Evolutionary conservation across 2,797 vertebrate species (phyloP).

Genomic region (Danio jaintianensis): DNA sequence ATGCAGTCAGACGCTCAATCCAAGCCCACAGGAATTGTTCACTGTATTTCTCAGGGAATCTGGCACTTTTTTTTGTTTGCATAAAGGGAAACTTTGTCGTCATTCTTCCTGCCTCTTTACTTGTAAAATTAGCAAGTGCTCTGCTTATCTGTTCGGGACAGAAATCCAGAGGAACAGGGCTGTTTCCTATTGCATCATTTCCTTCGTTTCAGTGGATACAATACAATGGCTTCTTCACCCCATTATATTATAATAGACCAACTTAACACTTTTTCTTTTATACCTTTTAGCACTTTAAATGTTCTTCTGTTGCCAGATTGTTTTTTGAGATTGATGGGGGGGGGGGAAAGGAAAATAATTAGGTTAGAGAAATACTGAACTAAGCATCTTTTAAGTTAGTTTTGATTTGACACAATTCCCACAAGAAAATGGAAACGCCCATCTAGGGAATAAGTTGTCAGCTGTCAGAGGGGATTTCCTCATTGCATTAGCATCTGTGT

Average conservation of each 20-base stretch:
- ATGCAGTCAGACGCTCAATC: conserved; percentile 51
- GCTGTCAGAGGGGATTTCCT: not conserved
- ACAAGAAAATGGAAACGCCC: conserved; percentile 15
- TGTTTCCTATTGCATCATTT: conserved; percentile 96
- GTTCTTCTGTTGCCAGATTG: not conserved
- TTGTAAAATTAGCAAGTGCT: conserved; percentile 89
- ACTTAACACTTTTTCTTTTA: conserved; percentile 26
- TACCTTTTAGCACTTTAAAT: not conserved
- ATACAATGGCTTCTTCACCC: conserved; percentile 74
- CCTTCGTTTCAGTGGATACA: conserved; percentile 80
- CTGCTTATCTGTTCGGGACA: conserved; percentile 93
- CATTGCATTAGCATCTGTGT: not conserved
- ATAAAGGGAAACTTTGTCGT: conserved; percentile 90
- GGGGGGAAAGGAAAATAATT: not conserved
- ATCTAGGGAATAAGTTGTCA: not conserved
- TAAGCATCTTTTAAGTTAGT: not conserved
- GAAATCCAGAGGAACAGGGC: conserved; percentile 82
- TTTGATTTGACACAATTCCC: conserved; percentile 1
- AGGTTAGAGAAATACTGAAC: not conserved
- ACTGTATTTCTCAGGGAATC: conserved; percentile 69
- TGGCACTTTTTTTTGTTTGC: conserved; percentile 75
- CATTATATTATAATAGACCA: conserved; percentile 47
- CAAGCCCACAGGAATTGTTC: conserved; percentile 49
- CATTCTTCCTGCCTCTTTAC: conserved; percentile 92
- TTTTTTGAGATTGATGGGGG: not conserved